Conservation (phyloP, 2,797 vertebrate genomes). For the Sebastiscus albofasciatus region DNA sequence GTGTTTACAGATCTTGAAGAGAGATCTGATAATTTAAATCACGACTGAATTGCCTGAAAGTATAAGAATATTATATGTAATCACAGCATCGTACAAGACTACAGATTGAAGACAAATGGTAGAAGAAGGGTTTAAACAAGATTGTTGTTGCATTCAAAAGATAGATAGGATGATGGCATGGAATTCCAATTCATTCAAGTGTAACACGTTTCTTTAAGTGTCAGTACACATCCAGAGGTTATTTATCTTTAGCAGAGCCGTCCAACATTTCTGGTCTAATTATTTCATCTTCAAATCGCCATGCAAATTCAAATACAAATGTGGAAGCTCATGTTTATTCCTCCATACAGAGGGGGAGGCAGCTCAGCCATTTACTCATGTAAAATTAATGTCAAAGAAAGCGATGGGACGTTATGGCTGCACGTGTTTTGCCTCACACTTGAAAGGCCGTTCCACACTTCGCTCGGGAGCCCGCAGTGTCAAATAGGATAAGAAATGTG, state of each 20-base stretch:
- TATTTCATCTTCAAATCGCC: conserved; percentile 48
- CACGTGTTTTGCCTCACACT: conserved; percentile 70
- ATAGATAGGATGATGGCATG: neutral
- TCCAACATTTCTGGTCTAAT: conserved; percentile 54
- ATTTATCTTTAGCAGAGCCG: conserved; percentile 10
- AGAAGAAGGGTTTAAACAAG: neutral
- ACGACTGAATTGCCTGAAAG: neutral
- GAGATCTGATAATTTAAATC: neutral
- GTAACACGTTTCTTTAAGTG: conserved; percentile 19
- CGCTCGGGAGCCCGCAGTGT: conserved; percentile 65
- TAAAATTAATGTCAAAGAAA: conserved; percentile 75
- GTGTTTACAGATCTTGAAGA: neutral
- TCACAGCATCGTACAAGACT: neutral
- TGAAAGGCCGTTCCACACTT: conserved; percentile 49
- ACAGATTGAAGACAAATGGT: neutral
- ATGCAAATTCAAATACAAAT: conserved; percentile 45
- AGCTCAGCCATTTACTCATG: conserved; percentile 70
- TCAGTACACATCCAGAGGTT: conserved; percentile 31
- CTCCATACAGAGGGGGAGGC: conserved; percentile 54
- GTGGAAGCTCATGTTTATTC: conserved; percentile 61
- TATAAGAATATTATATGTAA: neutral
- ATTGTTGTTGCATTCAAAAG: neutral
- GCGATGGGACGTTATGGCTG: conserved; percentile 67
- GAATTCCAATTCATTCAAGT: conserved; percentile 28
- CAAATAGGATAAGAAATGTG: conserved; percentile 71